Conservation (phyloP, 2,113 vertebrate genomes). For the Grammomys surdaster region DNA sequence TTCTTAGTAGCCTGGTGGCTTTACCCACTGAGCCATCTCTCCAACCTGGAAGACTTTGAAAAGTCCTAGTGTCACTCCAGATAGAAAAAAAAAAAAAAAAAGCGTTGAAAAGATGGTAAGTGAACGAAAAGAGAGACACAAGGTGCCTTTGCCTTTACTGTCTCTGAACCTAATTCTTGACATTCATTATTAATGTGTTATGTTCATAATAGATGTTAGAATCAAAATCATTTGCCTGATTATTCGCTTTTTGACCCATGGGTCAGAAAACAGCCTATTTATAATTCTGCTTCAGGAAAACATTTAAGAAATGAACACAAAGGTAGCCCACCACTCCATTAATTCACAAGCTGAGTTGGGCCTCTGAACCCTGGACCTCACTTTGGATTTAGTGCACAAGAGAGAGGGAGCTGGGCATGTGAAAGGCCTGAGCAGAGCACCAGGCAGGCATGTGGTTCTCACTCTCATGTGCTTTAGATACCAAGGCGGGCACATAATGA, state of each 20-base stretch:
- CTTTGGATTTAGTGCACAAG: not conserved
- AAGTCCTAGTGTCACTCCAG: not conserved
- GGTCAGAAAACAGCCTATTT: slow-evolving; percentile 67
- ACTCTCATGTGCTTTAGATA: not conserved
- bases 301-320: slow-evolving; percentile 20
- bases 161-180: slow-evolving; percentile 58
- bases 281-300: slow-evolving; percentile 64
- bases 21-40: not conserved
- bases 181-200: slow-evolving; percentile 63
- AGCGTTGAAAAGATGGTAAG: not conserved
- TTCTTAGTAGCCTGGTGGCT: not conserved
- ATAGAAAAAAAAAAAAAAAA: slow-evolving; percentile 2
- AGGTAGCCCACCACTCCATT: not conserved
- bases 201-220: slow-evolving; percentile 52
- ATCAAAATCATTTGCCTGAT: slow-evolving; percentile 68
- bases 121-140: not conserved
- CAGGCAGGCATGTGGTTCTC: not conserved
- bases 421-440: not conserved
- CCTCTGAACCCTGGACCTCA: slow-evolving; percentile 12
- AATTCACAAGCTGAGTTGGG: slow-evolving; percentile 27
- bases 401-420: not conserved
- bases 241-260: slow-evolving; percentile 50
- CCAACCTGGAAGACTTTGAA: slow-evolving; percentile 32
- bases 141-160: not conserved
- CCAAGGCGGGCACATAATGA: not conserved